Evolutionary conservation across 2,888 invertebrate genomes (phyloP), one percentile per base, ranked within the genome.

Genomic region (Dicyrtoma fusca): DNA sequence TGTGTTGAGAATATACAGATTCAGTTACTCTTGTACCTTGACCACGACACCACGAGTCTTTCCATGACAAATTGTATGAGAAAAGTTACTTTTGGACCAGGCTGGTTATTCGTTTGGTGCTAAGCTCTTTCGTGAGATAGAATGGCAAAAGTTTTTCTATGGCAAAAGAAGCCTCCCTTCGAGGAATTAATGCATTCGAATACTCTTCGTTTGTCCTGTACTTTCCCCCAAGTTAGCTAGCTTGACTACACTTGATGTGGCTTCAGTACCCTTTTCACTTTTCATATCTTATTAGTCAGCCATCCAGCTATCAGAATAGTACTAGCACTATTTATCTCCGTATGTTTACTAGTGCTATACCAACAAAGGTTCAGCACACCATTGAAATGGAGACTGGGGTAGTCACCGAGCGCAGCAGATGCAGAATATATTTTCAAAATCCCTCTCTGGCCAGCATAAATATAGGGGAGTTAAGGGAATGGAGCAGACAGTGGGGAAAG

Each of bases 31-130:
- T 26, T 64, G 64, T 64, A 49, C 49, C 64, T 45, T 10, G 51
- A 62, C 61, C 61, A 34, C 34, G 34, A n/a, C n/a, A n/a, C 6
- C 14, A 34, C 34, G 17, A 61, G 61, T 34, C 44, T 51, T 49
- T 64, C 5, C 51, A 51, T 64, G 64, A 64, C 64, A 64, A 64
- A 64, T 64, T 64, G 51, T 51, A 64, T 51, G n/a, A 51, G 64
- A 51, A 64, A 26, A 25, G 25, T 51, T 45, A 34, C 62, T 63
- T 14, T 25, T 57, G 13, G 21, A 21, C 53, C n/a, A n/a, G 26
- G 25, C 44, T 14, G 42, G 61, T 34, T 64, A 47, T 64, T 64
- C 26, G 49, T 51, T 26, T n/a, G 49, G 47, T 1, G 19, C 64
- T 64, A 64, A 64, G 64, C 64, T 44, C 64, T 21, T n/a, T 17